These are phyloP conservation scores for Prunella strophiata DNA, from an alignment of 2,797 vertebrate genomes.

Conservation along the genomic window DNA sequence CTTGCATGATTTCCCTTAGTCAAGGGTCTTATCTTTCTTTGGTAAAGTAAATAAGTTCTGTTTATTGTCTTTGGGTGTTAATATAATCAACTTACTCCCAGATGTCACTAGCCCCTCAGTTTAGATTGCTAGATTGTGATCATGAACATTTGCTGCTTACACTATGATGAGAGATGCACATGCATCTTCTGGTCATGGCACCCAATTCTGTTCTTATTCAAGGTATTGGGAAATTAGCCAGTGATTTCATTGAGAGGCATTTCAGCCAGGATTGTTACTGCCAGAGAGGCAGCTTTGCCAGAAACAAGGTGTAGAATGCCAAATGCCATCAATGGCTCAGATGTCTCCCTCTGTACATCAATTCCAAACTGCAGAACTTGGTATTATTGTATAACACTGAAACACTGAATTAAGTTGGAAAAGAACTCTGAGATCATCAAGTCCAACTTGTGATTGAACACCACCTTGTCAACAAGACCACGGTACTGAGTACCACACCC, in stretches of 20 bases:
- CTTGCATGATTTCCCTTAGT: background rate
- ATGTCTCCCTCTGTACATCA: background rate
- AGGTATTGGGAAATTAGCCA: background rate
- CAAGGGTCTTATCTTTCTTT: background rate
- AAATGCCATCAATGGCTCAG: background rate
- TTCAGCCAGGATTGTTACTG: background rate
- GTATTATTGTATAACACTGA: background rate
- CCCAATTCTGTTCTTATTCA: background rate
- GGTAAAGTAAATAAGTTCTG: background rate
- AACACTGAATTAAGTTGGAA: background rate
- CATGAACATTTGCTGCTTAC: background rate
- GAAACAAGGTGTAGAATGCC: background rate
- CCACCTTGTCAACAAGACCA: too few relatives aligned
- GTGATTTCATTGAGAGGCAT: background rate
- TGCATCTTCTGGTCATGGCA: background rate
- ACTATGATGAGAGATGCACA: background rate
- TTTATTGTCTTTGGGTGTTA: background rate
- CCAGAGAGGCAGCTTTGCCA: background rate
- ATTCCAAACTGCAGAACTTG: background rate
- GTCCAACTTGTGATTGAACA: background rate
- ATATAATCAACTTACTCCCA: background rate
- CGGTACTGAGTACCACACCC: too few relatives aligned
- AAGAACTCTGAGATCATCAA: background rate
- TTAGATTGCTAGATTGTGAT: background rate
- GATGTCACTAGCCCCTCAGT: background rate